Percentiles rank a stretch among this genome's conserved stretches.
phyloP scores from a whole-genome alignment of 2,113 vertebrate species.

The Pachyramphus minor region DNA sequence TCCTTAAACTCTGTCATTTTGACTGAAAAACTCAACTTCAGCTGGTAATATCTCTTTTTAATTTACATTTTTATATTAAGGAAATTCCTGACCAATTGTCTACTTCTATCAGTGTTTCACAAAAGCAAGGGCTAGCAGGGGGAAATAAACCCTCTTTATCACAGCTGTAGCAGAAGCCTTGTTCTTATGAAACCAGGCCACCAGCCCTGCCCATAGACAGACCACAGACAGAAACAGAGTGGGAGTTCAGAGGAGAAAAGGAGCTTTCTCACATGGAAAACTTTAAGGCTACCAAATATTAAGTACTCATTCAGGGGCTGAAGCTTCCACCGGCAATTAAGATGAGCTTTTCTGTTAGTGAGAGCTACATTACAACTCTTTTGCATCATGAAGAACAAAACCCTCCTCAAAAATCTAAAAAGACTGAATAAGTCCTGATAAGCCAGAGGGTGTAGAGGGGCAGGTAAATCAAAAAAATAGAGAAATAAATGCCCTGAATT shows the following conservation, averaged over 20 bases:
- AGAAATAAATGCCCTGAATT: too few species aligned
- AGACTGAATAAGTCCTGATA: background rate
- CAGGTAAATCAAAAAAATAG: background rate
- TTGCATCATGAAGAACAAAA: background rate
- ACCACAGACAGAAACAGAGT: background rate
- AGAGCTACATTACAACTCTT: background rate
- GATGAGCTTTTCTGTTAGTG: background rate
- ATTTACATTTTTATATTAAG: background rate
- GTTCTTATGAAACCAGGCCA: background rate
- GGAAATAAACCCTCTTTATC: background rate
- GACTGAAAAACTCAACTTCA: background rate
- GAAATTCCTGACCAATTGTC: background rate
- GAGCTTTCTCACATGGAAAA: background rate
- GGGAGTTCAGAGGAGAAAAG: background rate
- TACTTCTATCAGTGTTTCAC: background rate
- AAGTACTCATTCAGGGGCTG: background rate
- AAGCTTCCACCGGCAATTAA: background rate
- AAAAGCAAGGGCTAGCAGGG: rapidly evolving
- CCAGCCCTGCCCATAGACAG: background rate
- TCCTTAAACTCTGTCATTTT: background rate
- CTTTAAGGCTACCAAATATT: background rate
- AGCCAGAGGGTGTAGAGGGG: background rate
- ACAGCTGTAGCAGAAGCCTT: rapidly evolving
- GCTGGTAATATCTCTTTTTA: background rate
- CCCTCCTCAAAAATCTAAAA: background rate